Evolutionary conservation across 1,140 invertebrate species (phyloP).

Genomic region (Acromyrmex echinatior): DNA sequence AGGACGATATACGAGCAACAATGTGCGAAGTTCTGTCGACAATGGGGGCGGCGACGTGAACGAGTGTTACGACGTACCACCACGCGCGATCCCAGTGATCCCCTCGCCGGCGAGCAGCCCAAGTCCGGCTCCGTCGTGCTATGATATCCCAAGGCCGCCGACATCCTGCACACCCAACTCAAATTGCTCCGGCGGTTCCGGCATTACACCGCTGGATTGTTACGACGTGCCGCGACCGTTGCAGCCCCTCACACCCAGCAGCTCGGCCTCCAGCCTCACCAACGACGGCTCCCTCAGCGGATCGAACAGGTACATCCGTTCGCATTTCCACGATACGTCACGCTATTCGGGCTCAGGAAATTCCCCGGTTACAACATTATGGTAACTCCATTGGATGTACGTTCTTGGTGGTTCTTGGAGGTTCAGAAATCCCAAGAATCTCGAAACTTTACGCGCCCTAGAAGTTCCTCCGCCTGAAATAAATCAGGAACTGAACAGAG

Average conservation of each 20-base stretch:
- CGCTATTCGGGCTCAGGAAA: neutral
- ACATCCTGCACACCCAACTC: conserved; percentile 84
- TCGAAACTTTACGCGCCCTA: neutral
- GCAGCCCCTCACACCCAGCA: conserved; percentile 88
- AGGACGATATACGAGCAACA: conserved; percentile 81
- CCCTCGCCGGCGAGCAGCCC: conserved; percentile 84
- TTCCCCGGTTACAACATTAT: neutral
- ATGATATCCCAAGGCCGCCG: conserved; percentile 87
- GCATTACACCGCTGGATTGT: conserved; percentile 84
- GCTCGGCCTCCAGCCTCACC: conserved; percentile 87
- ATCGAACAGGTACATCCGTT: conserved; percentile 85
- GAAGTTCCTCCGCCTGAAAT: neutral
- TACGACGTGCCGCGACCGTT: conserved; percentile 87
- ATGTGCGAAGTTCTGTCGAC: conserved; percentile 80
- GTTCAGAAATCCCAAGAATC: neutral
- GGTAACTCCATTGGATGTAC: neutral
- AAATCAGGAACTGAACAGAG: conserved; percentile 34
- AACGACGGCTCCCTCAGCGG: conserved; percentile 87
- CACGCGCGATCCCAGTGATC: conserved; percentile 88
- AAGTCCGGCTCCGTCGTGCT: conserved; percentile 85
- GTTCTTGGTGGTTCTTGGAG: neutral
- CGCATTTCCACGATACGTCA: conserved; percentile 58
- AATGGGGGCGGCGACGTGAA: conserved; percentile 78
- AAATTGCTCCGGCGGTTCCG: conserved; percentile 82
- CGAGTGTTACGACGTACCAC: conserved; percentile 90